Base-by-base conservation (phyloP, 2,113 vertebrate species). In the Edolisoma coerulescens region DNA sequence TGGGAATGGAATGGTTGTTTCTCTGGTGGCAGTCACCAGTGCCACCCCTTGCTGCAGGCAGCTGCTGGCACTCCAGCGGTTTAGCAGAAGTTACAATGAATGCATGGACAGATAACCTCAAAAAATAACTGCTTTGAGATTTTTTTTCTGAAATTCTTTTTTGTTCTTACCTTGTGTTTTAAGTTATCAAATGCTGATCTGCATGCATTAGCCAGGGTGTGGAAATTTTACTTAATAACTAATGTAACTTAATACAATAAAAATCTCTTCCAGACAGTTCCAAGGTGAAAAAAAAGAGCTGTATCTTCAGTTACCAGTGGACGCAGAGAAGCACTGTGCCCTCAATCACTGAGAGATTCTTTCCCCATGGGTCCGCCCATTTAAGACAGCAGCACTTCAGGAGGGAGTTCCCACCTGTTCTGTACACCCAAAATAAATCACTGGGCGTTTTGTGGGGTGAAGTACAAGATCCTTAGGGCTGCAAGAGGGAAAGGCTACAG, bases 161-260 rank as follows among this genome's bases (percentile, higher is more conserved):
- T 3, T 44, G 11, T 41, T 86, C 59, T 45, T 44, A 32, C 33
- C 26, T 59, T 18, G 53, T 79, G 56, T 77, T 95, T 96, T 92
- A 91, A 94, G 77, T 77, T 75, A 83, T 44, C 90, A 19, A 93
- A 84, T 6, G 75, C 81, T 75, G 54, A 96, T 94, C 87, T 45
- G 24, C 23, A 20, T 13, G 49, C 79, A 65, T 69, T 77, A 54
- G 82, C 74, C 92, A 95, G 71, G 70, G 60, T 16, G 13, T 86
- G 79, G 88, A 93, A 92, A 93, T 93, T 97, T 95, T 90, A 89
- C 90, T 95, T 88, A 87, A 76, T 97, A 95, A 92, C 81, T 93
- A 94, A 77, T 22, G 15, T 57, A 93, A 94, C 78, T 44, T 44
- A 69, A 92, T 92, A 91, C 78, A 96, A 94, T 87, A 96, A 96